Evolutionary conservation across 2,113 vertebrate species (phyloP).

Genomic region (Silurus asotus): DNA sequence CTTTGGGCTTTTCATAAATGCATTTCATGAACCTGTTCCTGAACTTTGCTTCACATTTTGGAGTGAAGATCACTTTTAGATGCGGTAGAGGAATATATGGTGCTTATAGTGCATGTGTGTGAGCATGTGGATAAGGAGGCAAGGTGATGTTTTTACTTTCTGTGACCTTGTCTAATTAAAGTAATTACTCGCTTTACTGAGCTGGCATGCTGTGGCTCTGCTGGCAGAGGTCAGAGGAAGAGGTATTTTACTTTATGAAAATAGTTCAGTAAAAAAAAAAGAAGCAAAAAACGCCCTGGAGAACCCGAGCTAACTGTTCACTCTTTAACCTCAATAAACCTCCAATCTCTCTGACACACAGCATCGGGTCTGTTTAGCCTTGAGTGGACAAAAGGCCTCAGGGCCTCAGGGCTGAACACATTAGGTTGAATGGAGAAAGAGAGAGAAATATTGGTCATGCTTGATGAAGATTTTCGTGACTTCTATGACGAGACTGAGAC

Average conservation of each 20-base stretch:
- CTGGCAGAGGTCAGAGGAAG: constrained; percentile 50
- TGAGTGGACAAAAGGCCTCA: constrained; percentile 1
- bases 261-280: constrained; percentile 17
- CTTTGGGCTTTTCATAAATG: neutral
- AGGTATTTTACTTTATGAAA: constrained; percentile 46
- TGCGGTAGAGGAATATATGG: constrained; percentile 19
- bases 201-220: constrained; percentile 43
- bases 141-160: constrained; percentile 57
- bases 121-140: constrained; percentile 41
- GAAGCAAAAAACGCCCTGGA: constrained; percentile 19
- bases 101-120: constrained; percentile 28
- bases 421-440: neutral
- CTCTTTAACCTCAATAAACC: constrained; percentile 44
- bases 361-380: neutral
- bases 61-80: constrained; percentile 6
- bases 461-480: neutral
- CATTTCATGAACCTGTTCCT: neutral
- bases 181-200: constrained; percentile 60
- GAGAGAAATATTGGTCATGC: neutral
- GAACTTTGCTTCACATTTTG: neutral
- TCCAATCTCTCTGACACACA: constrained; percentile 10
- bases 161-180: constrained; percentile 57
- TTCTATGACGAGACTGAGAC: neutral
- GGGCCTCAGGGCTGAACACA: neutral
- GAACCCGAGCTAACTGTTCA: constrained; percentile 18